Evolutionary conservation across 2,888 invertebrate genomes (phyloP), one percentile per base, ranked within the genome.

Genomic region (Orthosia gothica): DNA sequence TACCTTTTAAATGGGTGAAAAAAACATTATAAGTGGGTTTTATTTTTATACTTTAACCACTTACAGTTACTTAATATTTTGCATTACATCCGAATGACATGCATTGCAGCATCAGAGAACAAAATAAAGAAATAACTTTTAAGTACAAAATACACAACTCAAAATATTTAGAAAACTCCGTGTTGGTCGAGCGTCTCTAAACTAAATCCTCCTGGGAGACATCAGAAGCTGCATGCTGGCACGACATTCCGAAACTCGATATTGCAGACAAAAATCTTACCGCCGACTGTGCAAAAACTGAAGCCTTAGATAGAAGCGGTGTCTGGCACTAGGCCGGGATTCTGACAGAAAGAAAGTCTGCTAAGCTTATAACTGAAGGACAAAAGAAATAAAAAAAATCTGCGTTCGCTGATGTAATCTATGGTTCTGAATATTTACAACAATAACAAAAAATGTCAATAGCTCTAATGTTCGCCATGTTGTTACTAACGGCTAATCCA

Each of bases 141-240:
- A 16, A 54, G 16, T n/a, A 40, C 26, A 52, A 68, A 70, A 66
- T 70, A 66, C 62, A 76, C 65, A 50, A 50, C 13, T n/a, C n/a
- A 45, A 68, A 64, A 82, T 78, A 68, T 82, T 65, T 78, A 61
- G 26, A 65, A 78, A 57, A 52, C 55, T 57, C 64, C 16, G 45
- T 26, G 52, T 64, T 58, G 57, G 52, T 61, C 20, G 49, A 76
- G n/a, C n/a, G 61, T 58, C 57, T 77, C 49, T 18, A 12, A 67
- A 83, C 65, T 54, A 70, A 81, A 83, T 70, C 59, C 61, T 62
- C 74, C 45, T 49, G 67, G 18, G 79, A 61, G 70, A 58, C 59
- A 71, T 58, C 62, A 73, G 26, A 79, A 83, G 58, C 67, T 70
- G 70, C 54, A 79, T 63, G 77, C 78, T 83, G 61, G 57, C 75